Conservation (phyloP, 1,140 invertebrate species). For the Drosophila cardini region DNA sequence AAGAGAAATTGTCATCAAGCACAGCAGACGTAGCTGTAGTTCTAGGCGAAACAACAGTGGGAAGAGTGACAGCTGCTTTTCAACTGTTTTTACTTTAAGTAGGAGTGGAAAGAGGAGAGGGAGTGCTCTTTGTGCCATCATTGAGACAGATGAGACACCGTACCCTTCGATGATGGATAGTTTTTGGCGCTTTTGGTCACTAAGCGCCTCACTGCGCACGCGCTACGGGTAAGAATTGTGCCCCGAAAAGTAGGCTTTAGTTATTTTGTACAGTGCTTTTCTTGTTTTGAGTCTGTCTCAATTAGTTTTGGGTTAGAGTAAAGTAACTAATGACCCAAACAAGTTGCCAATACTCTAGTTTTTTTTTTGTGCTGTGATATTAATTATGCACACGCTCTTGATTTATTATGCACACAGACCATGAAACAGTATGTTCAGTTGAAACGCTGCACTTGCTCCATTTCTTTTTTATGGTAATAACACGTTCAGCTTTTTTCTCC, state of each 20-base stretch:
- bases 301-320: conserved; percentile 30
- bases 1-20: conserved; percentile 49
- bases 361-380: conserved; percentile 37
- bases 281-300: conserved; percentile 20
- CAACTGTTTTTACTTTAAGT: conserved; percentile 33
- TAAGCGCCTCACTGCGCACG: conserved; percentile 63
- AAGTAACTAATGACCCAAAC: conserved; percentile 59
- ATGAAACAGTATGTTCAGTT: conserved; percentile 49
- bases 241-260: conserved; percentile 56
- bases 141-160: conserved; percentile 27
- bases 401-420: conserved; percentile 74
- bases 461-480: conserved; percentile 13
- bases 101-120: neutral
- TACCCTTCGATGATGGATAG: conserved; percentile 67
- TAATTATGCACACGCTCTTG: conserved; percentile 69
- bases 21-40: conserved; percentile 6
- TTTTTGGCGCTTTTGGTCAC: conserved; percentile 72
- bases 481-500: neutral
- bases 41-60: conserved; percentile 37
- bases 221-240: conserved; percentile 67
- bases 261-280: conserved; percentile 8
- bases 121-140: conserved; percentile 1
- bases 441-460: conserved; percentile 20
- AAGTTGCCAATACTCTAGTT: conserved; percentile 46
- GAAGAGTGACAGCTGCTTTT: conserved; percentile 53